Base-by-base conservation (phyloP, 1,140 invertebrate species). In the Uloborus diversus region DNA sequence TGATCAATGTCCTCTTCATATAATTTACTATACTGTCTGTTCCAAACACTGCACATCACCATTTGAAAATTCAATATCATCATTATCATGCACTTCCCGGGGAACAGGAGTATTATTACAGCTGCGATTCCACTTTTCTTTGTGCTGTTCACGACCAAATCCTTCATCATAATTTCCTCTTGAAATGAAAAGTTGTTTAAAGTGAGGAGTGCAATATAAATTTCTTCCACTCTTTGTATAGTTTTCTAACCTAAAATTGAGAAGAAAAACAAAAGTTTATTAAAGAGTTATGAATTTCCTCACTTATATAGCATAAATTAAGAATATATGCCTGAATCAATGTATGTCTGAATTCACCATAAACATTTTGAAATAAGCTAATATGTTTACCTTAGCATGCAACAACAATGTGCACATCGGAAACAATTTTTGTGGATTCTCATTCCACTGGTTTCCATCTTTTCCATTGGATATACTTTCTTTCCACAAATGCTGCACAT, bases 151-250 rank as follows among this genome's bases (percentile, higher is more conserved):
- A 35, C 86, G 79, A 27, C 88, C 87, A 85, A 94, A 94, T 25
- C 92, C 93, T 84, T 93, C 92, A 83, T 94, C 93, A 85, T 94
- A 94, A 86, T 94, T 94, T 47, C 93, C 93, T 86, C 93, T 93
- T n/a, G 91, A 89, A 83, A 93, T 93, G 85, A 94, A 94, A 1
- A 94, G 88, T 84, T 94, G 92, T 84, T 93, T 94, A 87, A 93
- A 94, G 84, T 94, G 93, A 4, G 92, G 91, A 69, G 91, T 91
- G 86, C 93, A 94, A 85, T 92, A 94, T 17, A 94, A 88, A 62
- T 91, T 89, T 25, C 92, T 92, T 82, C 92, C 92, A 80, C 80
- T 81, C 27, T 76, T 80, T 13, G 73, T 78, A 47, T 82, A 71
- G 35, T 69, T 80, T 70, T 70, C 61, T 78, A 84, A 65, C 65